Percentiles rank a stretch among this genome's conserved stretches.
Evolutionary conservation across 2,888 invertebrate genomes (phyloP).

Genomic region (Nipponacmea schrenckii): DNA sequence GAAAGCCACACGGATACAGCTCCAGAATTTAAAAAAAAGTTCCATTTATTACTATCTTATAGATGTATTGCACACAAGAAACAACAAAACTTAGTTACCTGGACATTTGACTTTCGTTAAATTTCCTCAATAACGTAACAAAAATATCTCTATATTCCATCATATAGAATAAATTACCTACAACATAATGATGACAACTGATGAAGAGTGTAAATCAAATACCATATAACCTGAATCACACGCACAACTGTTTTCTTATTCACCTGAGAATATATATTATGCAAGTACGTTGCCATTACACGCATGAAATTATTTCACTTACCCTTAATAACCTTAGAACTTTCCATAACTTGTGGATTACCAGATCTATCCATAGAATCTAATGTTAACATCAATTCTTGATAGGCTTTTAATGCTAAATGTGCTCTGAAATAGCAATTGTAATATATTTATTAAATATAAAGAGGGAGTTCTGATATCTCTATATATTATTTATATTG

Average conservation of each 20-base stretch:
- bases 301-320: slow-evolving; percentile 69
- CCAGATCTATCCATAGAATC: slow-evolving; percentile 82
- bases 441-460: not conserved
- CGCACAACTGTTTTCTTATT: not conserved
- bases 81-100: slow-evolving; percentile 72
- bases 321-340: slow-evolving; percentile 87
- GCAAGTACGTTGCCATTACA: no score
- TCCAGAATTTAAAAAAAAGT: not conserved
- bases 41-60: not conserved
- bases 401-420: slow-evolving; percentile 80
- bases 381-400: slow-evolving; percentile 87
- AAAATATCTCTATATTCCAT: slow-evolving; percentile 93
- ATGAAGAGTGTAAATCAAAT: not conserved
- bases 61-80: not conserved
- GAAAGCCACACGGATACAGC: not conserved
- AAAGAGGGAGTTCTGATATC: not conserved
- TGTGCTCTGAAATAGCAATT: slow-evolving; percentile 73
- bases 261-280: not conserved
- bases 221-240: no score
- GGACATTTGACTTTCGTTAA: slow-evolving; percentile 87
- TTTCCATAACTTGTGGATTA: slow-evolving; percentile 79
- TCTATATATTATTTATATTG: not conserved
- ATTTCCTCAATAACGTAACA: slow-evolving; percentile 81
- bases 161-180: slow-evolving; percentile 78
- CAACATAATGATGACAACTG: slow-evolving; percentile 25